Evolutionary conservation across 1,140 invertebrate species (phyloP).

Genomic region (Mycetomoellerius zeteki): DNA sequence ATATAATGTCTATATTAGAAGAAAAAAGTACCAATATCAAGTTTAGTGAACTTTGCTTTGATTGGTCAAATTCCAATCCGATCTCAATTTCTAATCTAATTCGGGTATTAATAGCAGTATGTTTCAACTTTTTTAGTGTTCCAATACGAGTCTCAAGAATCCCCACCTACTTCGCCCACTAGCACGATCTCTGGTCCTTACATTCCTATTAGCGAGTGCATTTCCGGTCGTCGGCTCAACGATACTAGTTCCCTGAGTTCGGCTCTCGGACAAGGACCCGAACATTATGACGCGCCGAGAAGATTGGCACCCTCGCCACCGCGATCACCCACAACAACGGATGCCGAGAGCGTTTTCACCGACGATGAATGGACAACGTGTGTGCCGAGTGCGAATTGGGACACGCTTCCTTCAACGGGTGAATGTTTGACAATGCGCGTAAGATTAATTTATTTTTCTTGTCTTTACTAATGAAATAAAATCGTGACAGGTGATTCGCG

Average conservation of each 20-base stretch:
- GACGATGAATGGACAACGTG: conserved; percentile 80
- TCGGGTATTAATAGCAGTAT: not conserved
- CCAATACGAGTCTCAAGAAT: conserved; percentile 86
- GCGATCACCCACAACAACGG: conserved; percentile 85
- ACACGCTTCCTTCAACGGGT: conserved; percentile 86
- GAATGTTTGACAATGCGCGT: not conserved
- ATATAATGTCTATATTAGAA: no score
- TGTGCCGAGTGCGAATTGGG: conserved; percentile 87
- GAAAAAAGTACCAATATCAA: no score
- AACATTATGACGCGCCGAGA: conserved; percentile 85
- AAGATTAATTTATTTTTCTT: not conserved
- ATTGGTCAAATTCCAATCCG: no score
- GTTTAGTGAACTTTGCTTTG: no score
- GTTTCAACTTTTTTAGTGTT: conserved; percentile 78
- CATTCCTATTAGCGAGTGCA: conserved; percentile 95
- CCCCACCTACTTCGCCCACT: conserved; percentile 88
- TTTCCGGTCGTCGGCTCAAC: conserved; percentile 91
- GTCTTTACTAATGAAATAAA: conserved; percentile 30
- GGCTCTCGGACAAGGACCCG: conserved; percentile 79
- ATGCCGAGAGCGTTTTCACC: conserved; percentile 85
- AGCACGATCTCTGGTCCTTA: conserved; percentile 91
- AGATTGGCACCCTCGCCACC: conserved; percentile 83
- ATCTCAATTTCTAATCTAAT: no score
- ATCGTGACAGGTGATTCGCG: conserved; percentile 78
- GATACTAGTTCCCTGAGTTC: conserved; percentile 84